These are phyloP conservation scores for Oxyruncus cristatus DNA, from an alignment of 2,113 vertebrate genomes.

Conservation along the genomic window DNA sequence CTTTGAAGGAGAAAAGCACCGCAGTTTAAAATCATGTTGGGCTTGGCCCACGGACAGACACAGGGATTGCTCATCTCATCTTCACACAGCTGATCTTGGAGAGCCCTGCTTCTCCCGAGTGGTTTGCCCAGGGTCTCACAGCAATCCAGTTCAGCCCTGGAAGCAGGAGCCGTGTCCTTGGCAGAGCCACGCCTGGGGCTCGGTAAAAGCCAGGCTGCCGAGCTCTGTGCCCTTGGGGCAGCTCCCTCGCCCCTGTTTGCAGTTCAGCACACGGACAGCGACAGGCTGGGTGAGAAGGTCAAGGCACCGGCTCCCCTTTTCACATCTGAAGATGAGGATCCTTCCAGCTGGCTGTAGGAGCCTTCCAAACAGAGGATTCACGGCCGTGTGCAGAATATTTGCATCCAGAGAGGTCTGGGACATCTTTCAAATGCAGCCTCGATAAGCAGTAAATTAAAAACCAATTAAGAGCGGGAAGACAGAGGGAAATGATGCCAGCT, in stretches of 20 bases:
- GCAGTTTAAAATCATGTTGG: background rate
- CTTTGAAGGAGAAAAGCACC: background rate
- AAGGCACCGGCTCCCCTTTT: background rate
- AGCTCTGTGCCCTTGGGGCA: background rate
- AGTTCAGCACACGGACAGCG: background rate
- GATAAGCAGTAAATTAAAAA: constrained; percentile 44
- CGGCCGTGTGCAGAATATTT: background rate
- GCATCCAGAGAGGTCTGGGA: background rate
- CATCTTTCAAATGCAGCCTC: background rate
- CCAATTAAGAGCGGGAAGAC: background rate
- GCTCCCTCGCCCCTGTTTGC: background rate
- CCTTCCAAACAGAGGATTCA: background rate
- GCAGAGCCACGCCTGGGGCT: background rate
- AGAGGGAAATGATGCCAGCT: background rate
- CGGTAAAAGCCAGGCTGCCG: background rate
- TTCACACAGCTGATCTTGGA: background rate
- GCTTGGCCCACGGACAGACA: background rate
- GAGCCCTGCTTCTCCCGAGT: background rate
- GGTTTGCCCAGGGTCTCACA: background rate
- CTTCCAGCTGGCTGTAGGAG: background rate
- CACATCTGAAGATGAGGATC: background rate
- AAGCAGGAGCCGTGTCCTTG: background rate
- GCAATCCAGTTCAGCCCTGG: background rate
- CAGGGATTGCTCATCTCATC: background rate
- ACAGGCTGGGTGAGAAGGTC: background rate